A percentile compares a stretch with the other conserved stretches of the same genome.
phyloP scores from a whole-genome alignment of 2,797 vertebrate species.

The Gymnocypris eckloni region DNA sequence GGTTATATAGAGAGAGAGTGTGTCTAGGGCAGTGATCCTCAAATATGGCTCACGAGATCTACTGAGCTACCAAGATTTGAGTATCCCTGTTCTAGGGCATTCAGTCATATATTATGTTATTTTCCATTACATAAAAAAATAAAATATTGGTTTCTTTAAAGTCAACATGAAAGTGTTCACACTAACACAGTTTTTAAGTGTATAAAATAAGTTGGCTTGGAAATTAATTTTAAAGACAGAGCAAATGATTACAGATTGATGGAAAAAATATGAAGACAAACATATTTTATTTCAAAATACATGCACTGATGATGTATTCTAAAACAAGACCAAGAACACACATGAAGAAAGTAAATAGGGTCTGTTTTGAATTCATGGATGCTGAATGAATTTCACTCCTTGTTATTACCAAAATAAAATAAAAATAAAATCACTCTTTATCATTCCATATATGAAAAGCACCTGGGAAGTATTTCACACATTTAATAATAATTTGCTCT shows the following conservation, averaged over 20 bases:
- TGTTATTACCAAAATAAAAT: not conserved
- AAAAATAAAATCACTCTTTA: slow-evolving; percentile 18
- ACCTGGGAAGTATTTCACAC: slow-evolving; percentile 50
- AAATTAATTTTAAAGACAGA: not conserved
- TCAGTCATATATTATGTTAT: not conserved
- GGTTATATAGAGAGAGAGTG: too few species aligned
- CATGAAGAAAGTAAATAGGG: not conserved
- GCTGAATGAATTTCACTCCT: not conserved
- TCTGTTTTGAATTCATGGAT: not conserved
- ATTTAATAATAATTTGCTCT: slow-evolving; percentile 56
- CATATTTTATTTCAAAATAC: not conserved
- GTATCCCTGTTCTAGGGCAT: not conserved
- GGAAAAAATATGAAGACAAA: not conserved
- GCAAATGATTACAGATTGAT: not conserved
- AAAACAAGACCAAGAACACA: not conserved
- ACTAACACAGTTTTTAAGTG: not conserved
- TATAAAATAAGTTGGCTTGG: not conserved
- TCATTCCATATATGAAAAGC: slow-evolving; percentile 27
- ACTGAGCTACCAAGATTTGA: too few species aligned
- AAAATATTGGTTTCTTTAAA: not conserved
- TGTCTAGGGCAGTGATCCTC: too few species aligned
- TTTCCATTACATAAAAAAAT: not conserved
- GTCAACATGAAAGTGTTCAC: not conserved
- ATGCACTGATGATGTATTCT: not conserved
- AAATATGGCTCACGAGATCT: too few species aligned